Evolutionary conservation across 1,140 invertebrate genomes (phyloP).

Genomic region (Caligus rogercresseyi): DNA sequence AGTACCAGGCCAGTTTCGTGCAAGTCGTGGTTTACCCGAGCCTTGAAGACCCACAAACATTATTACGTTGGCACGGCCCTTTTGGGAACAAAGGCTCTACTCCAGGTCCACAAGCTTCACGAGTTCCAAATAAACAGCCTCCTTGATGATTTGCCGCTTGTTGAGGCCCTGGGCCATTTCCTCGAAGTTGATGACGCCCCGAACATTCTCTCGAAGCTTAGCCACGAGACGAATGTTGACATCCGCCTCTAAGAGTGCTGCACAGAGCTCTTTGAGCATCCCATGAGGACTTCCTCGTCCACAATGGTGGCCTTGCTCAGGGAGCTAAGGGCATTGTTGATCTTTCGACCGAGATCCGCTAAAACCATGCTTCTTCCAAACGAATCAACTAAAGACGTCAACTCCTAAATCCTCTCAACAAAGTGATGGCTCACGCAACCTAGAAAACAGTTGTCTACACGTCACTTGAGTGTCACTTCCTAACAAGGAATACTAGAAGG

Average conservation of each 20-base stretch:
- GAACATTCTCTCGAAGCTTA: conserved; percentile 45
- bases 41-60: conserved; percentile 99
- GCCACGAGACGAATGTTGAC: conserved; percentile 95
- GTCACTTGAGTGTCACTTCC: no score
- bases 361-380: conserved; percentile 72
- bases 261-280: conserved; percentile 98
- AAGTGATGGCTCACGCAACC: no score
- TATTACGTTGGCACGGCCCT: conserved; percentile 87
- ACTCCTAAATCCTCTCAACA: no score
- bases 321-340: conserved; percentile 89
- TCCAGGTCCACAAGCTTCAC: conserved; percentile 95
- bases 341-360: conserved; percentile 97
- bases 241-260: conserved; percentile 92
- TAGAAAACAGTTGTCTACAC: no score
- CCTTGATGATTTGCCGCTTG: conserved; percentile 95
- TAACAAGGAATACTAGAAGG: no score
- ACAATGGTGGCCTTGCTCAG: conserved; percentile 41
- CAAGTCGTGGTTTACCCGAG: conserved; percentile 97
- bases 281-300: conserved; percentile 64
- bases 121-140: conserved; percentile 94
- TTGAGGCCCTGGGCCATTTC: conserved; percentile 99
- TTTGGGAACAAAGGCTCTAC: conserved; percentile 92
- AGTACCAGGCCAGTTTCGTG: conserved; percentile 98
- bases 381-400: no score
- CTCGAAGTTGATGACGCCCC: conserved; percentile 90